A percentile compares a stretch with the other conserved stretches of the same genome.
Conservation (phyloP, 2,888 invertebrate species). For the Dendrolimus houi region DNA sequence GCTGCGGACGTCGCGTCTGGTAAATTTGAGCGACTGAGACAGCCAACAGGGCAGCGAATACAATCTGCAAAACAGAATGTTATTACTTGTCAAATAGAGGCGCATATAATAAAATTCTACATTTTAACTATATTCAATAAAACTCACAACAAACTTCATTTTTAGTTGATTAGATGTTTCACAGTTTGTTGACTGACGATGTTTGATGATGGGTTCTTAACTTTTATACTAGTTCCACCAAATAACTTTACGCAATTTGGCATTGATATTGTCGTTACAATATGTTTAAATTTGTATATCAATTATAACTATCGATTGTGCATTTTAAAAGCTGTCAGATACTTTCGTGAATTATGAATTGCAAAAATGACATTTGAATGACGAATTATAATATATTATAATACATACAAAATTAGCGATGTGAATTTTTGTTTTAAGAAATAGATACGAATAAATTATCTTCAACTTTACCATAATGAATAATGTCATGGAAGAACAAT, state of each 20-base stretch:
- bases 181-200: slow-evolving; percentile 26
- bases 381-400: background rate
- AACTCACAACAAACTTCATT: slow-evolving; percentile 49
- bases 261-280: slow-evolving; percentile 37
- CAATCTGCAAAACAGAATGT: slow-evolving; percentile 21
- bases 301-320: slow-evolving; percentile 19
- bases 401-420: no score
- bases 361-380: background rate
- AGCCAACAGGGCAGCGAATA: slow-evolving; percentile 41
- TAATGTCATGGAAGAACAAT: no score
- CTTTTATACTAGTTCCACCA: slow-evolving; percentile 35
- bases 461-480: no score
- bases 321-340: slow-evolving; percentile 14
- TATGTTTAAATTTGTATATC: slow-evolving; percentile 35
- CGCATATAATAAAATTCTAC: background rate
- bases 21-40: slow-evolving; percentile 40
- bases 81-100: background rate
- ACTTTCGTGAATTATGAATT: slow-evolving; percentile 4
- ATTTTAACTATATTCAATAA: slow-evolving; percentile 1
- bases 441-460: no score
- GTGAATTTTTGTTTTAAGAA: no score
- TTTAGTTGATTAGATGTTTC: slow-evolving; percentile 17
- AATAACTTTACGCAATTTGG: slow-evolving; percentile 40
- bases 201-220: slow-evolving; percentile 17
- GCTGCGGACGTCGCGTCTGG: slow-evolving; percentile 4